A percentile compares a stretch with the other conserved stretches of the same genome.
Evolutionary conservation across 1,140 invertebrate species (phyloP).

Genomic region (Helicoverpa zea): DNA sequence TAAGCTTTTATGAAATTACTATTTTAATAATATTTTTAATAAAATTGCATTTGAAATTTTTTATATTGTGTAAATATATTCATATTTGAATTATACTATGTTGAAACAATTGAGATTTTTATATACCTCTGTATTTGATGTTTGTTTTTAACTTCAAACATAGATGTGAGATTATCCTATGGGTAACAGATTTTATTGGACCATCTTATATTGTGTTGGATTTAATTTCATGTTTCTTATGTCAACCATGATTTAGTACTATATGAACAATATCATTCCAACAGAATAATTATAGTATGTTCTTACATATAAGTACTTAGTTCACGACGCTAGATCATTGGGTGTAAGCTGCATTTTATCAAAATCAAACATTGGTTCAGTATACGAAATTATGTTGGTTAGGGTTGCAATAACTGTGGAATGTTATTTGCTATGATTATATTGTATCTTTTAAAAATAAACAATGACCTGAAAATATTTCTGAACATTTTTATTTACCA

Average conservation of each 20-base stretch:
- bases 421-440: constrained; percentile 20
- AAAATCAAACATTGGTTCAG: neutral
- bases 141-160: neutral
- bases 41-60: constrained; percentile 19
- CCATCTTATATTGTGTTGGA: neutral
- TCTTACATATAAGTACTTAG: constrained; percentile 46
- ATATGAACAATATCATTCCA: constrained; percentile 45
- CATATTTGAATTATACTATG: constrained; percentile 41
- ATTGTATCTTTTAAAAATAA: constrained; percentile 38
- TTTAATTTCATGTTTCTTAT: neutral
- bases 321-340: constrained; percentile 47
- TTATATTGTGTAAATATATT: constrained; percentile 35
- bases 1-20: constrained; percentile 37
- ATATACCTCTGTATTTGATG: constrained; percentile 38
- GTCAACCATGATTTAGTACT: constrained; percentile 5
- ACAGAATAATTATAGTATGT: constrained; percentile 4
- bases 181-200: no score
- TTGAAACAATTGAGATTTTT: constrained; percentile 47
- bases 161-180: constrained; percentile 14
- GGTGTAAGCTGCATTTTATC: constrained; percentile 24
- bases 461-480: constrained; percentile 20
- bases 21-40: constrained; percentile 9
- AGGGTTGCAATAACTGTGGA: constrained; percentile 2
- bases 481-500: neutral
- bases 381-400: constrained; percentile 1